These are phyloP conservation scores for Takifugu flavidus DNA, from an alignment of 2,113 vertebrate genomes.

Conservation along the genomic window DNA sequence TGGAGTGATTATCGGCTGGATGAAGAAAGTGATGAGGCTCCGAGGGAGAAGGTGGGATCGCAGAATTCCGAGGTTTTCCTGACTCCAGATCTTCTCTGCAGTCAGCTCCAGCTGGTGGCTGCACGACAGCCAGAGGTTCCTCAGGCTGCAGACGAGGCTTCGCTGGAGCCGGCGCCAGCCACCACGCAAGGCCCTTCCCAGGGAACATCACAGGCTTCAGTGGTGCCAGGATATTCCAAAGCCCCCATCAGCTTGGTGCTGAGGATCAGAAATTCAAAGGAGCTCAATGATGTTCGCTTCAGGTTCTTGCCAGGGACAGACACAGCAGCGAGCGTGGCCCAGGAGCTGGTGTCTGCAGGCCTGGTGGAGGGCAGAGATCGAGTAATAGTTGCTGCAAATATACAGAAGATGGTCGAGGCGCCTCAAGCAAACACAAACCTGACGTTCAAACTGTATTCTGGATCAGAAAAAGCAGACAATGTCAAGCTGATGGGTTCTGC, in stretches of 20 bases:
- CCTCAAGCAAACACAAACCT: constrained; percentile 93
- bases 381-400: constrained; percentile 98
- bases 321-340: constrained; percentile 95
- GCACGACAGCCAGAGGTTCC: constrained; percentile 84
- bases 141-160: constrained; percentile 80
- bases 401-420: constrained; percentile 98
- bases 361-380: constrained; percentile 95
- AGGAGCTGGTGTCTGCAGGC: constrained; percentile 96
- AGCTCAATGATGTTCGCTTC: constrained; percentile 97
- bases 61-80: constrained; percentile 88
- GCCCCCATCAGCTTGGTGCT: constrained; percentile 91
- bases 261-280: constrained; percentile 97
- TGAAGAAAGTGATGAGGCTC: constrained; percentile 94
- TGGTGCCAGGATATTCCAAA: constrained; percentile 67
- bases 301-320: constrained; percentile 98
- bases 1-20: constrained; percentile 97
- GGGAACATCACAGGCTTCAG: constrained; percentile 53
- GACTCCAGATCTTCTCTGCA: constrained; percentile 77
- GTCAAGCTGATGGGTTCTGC: constrained; percentile 97
- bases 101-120: constrained; percentile 77
- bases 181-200: constrained; percentile 65
- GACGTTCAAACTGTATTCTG: constrained; percentile 98
- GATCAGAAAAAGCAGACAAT: constrained; percentile 94
- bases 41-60: constrained; percentile 90
- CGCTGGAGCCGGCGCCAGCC: constrained; percentile 76